Conservation (phyloP, 2,113 vertebrate species). For the Ahaetulla prasina region DNA sequence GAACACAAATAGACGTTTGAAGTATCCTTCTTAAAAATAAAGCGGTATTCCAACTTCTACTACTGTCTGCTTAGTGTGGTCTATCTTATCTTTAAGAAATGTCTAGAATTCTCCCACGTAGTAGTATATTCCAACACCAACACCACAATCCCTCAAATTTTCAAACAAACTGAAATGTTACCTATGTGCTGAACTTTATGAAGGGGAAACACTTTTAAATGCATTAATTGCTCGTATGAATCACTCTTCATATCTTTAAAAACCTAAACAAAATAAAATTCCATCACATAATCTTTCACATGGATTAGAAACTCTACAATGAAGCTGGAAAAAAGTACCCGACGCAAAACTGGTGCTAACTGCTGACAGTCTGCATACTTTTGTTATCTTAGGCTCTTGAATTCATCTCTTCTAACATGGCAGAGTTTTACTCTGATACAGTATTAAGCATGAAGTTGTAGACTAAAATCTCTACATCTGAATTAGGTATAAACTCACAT, state of each 20-base stretch:
- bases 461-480: not conserved
- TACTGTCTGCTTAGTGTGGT: constrained; percentile 39
- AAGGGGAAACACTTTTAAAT: constrained; percentile 46
- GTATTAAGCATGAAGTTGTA: not conserved
- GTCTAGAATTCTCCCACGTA: constrained; percentile 63
- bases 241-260: not conserved
- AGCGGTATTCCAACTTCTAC: constrained; percentile 34
- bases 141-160: not conserved
- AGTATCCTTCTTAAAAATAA: constrained; percentile 2
- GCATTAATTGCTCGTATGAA: constrained; percentile 15
- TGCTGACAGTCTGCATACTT: constrained; percentile 36
- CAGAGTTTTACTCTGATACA: constrained; percentile 40
- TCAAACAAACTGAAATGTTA: constrained; percentile 9
- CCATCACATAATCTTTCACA: constrained; percentile 26
- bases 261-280: not conserved
- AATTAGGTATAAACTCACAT: not conserved
- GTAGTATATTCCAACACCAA: constrained; percentile 56
- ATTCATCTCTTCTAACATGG: constrained; percentile 56
- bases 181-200: constrained; percentile 44
- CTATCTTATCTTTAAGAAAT: constrained; percentile 79
- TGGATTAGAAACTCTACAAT: not conserved
- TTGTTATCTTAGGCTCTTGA: constrained; percentile 48
- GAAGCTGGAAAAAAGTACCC: constrained; percentile 30
- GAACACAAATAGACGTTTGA: not conserved
- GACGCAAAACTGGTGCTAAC: constrained; percentile 32